phyloP scores from a whole-genome alignment of 2,113 vertebrate species.

The Anhinga rufa region DNA sequence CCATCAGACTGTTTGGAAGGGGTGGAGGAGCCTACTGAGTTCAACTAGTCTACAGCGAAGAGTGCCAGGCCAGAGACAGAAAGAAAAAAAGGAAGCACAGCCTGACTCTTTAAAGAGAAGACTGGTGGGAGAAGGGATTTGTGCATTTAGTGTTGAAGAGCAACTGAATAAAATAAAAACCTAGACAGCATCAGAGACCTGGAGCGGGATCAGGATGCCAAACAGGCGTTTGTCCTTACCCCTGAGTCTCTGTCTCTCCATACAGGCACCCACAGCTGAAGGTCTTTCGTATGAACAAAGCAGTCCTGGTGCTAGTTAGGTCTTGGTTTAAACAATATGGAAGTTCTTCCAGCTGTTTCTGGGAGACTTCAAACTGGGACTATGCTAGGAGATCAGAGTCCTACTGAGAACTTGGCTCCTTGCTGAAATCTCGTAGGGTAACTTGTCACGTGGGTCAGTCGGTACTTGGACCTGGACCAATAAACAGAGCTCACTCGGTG shows the following conservation, averaged over 20 bases:
- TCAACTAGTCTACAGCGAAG: neutral
- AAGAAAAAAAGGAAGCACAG: neutral
- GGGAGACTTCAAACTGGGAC: neutral
- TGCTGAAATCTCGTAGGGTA: neutral
- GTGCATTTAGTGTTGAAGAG: neutral
- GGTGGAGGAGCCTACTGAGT: constrained; percentile 15
- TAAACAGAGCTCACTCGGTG: neutral
- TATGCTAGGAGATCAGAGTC: neutral
- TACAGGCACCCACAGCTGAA: neutral
- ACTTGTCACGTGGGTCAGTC: neutral
- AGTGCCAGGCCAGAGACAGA: constrained; percentile 2
- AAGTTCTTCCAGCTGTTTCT: constrained; percentile 35
- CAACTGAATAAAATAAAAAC: neutral
- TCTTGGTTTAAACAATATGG: constrained; percentile 18
- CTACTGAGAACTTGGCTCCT: neutral
- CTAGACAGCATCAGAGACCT: neutral
- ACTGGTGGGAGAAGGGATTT: neutral
- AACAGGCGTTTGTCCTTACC: neutral
- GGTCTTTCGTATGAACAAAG: constrained; percentile 11
- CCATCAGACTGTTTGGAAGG: constrained; percentile 29
- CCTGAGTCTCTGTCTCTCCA: neutral
- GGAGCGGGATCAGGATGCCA: neutral
- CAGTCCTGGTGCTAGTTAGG: constrained; percentile 7
- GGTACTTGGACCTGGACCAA: neutral
- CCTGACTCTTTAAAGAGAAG: neutral